phyloP scores from a whole-genome alignment of 2,797 vertebrate genomes.

The Pseudochaenichthys georgianus region DNA sequence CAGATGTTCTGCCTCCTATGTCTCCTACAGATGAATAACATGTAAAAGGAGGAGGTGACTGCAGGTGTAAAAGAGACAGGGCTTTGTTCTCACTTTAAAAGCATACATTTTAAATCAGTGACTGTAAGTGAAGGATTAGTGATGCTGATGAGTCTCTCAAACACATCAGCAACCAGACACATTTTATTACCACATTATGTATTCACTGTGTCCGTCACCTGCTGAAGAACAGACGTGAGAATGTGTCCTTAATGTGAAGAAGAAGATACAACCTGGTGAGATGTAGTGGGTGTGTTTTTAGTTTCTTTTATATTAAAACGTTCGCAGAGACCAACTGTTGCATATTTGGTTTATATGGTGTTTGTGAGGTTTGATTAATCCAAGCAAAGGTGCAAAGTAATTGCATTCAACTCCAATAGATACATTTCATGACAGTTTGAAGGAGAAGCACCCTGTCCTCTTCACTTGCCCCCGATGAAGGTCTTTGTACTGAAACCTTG shows the following conservation, averaged over 20 bases:
- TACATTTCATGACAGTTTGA: neutral
- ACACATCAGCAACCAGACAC: slow-evolving; percentile 31
- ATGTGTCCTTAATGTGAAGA: slow-evolving; percentile 25
- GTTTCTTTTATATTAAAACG: neutral
- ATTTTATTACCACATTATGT: slow-evolving; percentile 36
- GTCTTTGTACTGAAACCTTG: too few relatives aligned
- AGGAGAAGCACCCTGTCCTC: too few relatives aligned
- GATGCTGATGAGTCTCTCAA: slow-evolving; percentile 38
- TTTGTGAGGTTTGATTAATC: neutral
- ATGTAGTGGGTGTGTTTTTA: neutral
- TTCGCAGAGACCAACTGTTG: neutral
- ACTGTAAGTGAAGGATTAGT: slow-evolving; percentile 29
- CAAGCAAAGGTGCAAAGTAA: neutral
- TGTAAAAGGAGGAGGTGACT: slow-evolving; percentile 50
- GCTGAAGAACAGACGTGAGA: slow-evolving; percentile 32
- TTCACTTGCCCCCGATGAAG: too few relatives aligned
- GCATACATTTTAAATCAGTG: slow-evolving; percentile 28
- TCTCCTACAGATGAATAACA: slow-evolving; percentile 41
- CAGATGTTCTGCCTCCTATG: slow-evolving; percentile 32
- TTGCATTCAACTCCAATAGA: neutral
- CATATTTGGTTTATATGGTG: neutral
- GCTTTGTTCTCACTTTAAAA: slow-evolving; percentile 60
- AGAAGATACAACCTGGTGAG: slow-evolving; percentile 14
- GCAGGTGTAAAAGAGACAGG: slow-evolving; percentile 21
- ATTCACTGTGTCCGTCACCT: slow-evolving; percentile 28